phyloP scores from a whole-genome alignment of 2,797 vertebrate species.

The Anolis apletophallus region DNA sequence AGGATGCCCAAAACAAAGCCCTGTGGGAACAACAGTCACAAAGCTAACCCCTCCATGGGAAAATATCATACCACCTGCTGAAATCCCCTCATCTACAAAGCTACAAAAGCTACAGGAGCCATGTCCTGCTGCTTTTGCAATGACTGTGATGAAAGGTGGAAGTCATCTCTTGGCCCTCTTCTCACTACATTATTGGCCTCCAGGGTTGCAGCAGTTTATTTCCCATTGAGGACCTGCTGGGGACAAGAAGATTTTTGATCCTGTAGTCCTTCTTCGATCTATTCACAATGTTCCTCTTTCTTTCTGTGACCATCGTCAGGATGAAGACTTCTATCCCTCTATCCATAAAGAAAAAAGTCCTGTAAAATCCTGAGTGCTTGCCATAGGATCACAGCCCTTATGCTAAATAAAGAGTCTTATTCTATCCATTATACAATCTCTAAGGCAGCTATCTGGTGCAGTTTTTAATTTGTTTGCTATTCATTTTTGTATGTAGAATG shows the following conservation, averaged over 20 bases:
- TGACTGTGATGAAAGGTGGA: background rate
- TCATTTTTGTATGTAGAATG: constrained; percentile 33
- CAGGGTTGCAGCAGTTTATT: background rate
- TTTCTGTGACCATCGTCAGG: background rate
- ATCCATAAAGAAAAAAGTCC: background rate
- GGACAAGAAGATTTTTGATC: background rate
- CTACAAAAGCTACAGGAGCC: background rate
- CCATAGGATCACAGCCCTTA: rapidly evolving
- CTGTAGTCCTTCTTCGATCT: background rate
- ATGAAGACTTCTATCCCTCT: background rate
- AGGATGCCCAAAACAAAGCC: too few species aligned
- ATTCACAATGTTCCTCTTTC: background rate
- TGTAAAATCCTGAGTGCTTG: background rate
- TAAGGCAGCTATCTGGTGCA: background rate
- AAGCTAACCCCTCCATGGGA: too few species aligned
- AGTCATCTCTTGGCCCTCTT: background rate
- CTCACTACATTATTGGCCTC: background rate
- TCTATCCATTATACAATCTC: constrained; percentile 1
- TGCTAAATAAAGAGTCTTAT: background rate
- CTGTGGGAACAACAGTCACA: too few species aligned
- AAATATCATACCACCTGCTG: too few species aligned
- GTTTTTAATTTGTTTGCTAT: constrained; percentile 25
- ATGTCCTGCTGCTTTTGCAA: background rate
- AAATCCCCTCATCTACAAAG: too few species aligned
- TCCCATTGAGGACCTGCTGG: background rate